These are phyloP conservation scores for Nomada hirtipes DNA, from an alignment of 2,888 invertebrate genomes.

Conservation along the genomic window DNA sequence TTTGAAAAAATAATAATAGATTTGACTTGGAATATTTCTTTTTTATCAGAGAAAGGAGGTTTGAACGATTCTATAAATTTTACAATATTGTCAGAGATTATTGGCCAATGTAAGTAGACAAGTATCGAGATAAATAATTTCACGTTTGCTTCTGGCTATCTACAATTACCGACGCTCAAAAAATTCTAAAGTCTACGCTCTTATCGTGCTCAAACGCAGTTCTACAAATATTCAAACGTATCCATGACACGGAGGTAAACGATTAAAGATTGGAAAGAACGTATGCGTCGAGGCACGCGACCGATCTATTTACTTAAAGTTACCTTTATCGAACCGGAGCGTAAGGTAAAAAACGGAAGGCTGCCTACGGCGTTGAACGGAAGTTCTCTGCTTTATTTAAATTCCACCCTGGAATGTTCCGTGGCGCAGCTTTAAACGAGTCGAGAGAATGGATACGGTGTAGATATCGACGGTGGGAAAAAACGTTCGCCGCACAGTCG, in stretches of 20 bases:
- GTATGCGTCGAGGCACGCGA: conserved; percentile 36
- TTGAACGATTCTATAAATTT: no score
- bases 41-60: no score
- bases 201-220: background rate
- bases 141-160: no score
- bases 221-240: background rate
- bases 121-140: no score
- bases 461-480: conserved; percentile 49
- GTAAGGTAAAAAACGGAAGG: background rate
- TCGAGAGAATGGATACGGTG: conserved; percentile 22
- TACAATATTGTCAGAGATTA: no score
- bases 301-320: conserved; percentile 36
- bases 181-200: no score
- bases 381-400: conserved; percentile 79
- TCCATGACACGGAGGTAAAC: background rate
- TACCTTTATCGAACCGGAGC: conserved; percentile 5
- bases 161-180: no score
- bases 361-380: conserved; percentile 51
- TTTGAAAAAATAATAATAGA: no score
- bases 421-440: conserved; percentile 41
- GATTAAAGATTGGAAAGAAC: conserved; percentile 37
- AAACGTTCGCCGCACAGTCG: conserved; percentile 52
- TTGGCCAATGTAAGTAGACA: no score
- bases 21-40: no score
- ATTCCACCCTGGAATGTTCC: conserved; percentile 78